A percentile compares a stretch with the other conserved stretches of the same genome.
Evolutionary conservation across 2,888 invertebrate species (phyloP).

Genomic region (Oligia latruncula): DNA sequence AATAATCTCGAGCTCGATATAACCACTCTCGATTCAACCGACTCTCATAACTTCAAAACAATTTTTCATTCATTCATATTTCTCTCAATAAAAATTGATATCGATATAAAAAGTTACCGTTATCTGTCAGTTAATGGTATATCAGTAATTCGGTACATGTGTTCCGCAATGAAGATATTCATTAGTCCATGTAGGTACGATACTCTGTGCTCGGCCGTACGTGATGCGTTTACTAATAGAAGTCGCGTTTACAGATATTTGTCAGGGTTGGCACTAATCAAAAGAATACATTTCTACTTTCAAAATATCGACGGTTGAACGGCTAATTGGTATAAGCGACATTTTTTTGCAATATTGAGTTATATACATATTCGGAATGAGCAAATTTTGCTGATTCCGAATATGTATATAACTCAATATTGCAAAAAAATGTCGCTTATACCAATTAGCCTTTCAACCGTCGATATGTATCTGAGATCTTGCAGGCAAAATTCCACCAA

Average conservation of each 20-base stretch:
- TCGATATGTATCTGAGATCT: not conserved
- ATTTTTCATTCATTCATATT: conserved; percentile 46
- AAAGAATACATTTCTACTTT: not conserved
- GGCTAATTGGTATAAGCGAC: too few relatives aligned
- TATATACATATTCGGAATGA: too few relatives aligned
- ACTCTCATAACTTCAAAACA: conserved; percentile 19
- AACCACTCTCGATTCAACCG: not conserved
- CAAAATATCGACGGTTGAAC: too few relatives aligned
- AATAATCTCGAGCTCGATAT: not conserved
- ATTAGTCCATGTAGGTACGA: conserved; percentile 58
- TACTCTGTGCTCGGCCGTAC: conserved; percentile 41
- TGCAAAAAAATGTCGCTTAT: too few relatives aligned
- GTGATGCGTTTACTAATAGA: conserved; percentile 49
- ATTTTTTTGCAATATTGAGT: too few relatives aligned
- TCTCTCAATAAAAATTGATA: conserved; percentile 49
- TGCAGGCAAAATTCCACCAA: not conserved
- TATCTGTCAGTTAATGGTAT: conserved; percentile 16
- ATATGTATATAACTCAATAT: too few relatives aligned
- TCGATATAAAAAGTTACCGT: conserved; percentile 43
- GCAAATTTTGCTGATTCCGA: too few relatives aligned
- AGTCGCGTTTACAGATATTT: conserved; percentile 20
- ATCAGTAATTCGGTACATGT: conserved; percentile 59
- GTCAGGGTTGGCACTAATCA: conserved; percentile 43
- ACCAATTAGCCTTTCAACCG: too few relatives aligned
- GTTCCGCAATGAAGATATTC: conserved; percentile 65